Evolutionary conservation across 2,113 vertebrate species (phyloP), one percentile per base, ranked within the genome.

Genomic region (Todiramphus saurophagus): DNA sequence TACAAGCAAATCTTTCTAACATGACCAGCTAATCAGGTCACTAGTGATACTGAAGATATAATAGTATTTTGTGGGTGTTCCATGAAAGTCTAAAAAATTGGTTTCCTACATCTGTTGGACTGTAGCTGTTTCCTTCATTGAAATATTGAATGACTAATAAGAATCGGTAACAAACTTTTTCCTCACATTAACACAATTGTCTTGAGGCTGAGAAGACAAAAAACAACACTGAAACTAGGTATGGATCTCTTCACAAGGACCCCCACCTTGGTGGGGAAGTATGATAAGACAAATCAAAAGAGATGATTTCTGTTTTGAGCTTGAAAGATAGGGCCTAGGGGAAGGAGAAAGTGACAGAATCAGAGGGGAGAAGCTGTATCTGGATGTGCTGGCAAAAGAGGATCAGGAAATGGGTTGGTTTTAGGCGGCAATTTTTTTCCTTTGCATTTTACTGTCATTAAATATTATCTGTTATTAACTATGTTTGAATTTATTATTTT

Each of bases 251-350:
- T 25, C 44, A 85, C 15, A 48, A 79, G 21, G 17, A 82, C 19
- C 30, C 72, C 83, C 63, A 28, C 27, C 17, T 93, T 90, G 50
- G 30, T 88, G 35, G 35, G 58, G 31, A 75, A 83, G 78, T 53
- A 5, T 66, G 63, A 89, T 89, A 82, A 84, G 67, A n/a, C n/a
- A 80, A 90, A 92, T 88, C 75, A 86, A 94, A 94, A 80, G 48
- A 83, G 35, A 10, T 59, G 76, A 90, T 73, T 92, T 73, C 79
- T 86, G 68, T 46, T 80, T 90, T 56, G 35, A 85, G 35, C n/a
- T 88, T 93, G 59, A 90, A 92, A 92, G 58, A 59, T 17, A 74
- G 59, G 50, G 73, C 90, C 75, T 90, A 69, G 31, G 90, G 72
- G 83, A 83, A 92, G 75, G 82, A 95, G 82, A 88, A 78, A 53